phyloP scores from a whole-genome alignment of 37 sponge, comb jelly and placozoan genomes.

The Oopsacas minuta region DNA sequence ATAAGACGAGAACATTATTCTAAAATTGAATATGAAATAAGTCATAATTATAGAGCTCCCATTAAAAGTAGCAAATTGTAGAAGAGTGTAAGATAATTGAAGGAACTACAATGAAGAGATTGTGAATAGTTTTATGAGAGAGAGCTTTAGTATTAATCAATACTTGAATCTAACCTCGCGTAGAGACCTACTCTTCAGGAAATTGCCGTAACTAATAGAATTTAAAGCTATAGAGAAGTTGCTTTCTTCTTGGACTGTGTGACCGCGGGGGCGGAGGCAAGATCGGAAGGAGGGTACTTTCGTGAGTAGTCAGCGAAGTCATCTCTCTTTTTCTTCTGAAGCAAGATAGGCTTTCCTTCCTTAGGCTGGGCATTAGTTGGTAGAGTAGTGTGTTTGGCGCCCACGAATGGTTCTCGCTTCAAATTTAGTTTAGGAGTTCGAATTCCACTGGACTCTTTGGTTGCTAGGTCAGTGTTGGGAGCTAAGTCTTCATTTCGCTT shows the following conservation, averaged over 20 bases:
- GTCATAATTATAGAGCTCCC: not conserved
- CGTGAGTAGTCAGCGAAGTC: not conserved
- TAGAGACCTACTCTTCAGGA: not conserved
- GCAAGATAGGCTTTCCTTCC: not conserved
- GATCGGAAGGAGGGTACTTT: not conserved
- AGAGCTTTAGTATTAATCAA: not conserved
- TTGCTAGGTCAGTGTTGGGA: not conserved
- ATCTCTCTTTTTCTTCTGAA: slow-evolving; percentile 6
- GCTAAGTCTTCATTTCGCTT: slow-evolving; percentile 19
- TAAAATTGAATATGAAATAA: not conserved
- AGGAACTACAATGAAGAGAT: slow-evolving; percentile 14
- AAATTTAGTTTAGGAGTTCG: not conserved
- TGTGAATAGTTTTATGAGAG: not conserved
- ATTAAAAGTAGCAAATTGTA: not conserved
- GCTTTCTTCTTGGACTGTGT: not conserved
- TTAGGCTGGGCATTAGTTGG: not conserved
- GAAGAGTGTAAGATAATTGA: not conserved
- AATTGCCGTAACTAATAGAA: slow-evolving; percentile 16
- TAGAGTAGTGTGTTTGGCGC: not conserved
- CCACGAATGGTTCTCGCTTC: not conserved
- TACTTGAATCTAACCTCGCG: slow-evolving; percentile 8
- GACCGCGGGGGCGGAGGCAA: not conserved
- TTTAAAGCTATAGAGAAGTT: not conserved
- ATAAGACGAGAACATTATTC: too few relatives aligned
- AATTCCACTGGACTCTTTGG: not conserved